A percentile compares a stretch with the other conserved stretches of the same genome.
These are phyloP conservation scores for Drosophila tropicalis DNA, from an alignment of 1,140 invertebrate genomes.

Conservation along the genomic window DNA sequence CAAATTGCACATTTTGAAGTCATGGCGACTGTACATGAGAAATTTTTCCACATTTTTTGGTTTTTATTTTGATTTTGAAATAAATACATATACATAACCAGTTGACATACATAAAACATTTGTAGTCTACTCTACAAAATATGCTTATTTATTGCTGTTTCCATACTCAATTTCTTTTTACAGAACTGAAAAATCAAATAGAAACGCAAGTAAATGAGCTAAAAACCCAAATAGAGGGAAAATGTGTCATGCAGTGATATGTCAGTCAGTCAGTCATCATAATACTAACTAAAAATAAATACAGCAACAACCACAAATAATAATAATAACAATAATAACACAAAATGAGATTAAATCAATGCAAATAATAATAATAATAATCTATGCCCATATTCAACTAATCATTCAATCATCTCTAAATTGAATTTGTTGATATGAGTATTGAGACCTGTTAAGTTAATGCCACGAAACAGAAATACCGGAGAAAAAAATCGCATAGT, in stretches of 20 bases:
- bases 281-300: slow-evolving; percentile 34
- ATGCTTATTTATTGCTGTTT: slow-evolving; percentile 84
- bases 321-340: slow-evolving; percentile 25
- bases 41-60: neutral
- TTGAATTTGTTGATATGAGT: slow-evolving; percentile 68
- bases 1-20: neutral
- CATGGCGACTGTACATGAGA: too few species aligned
- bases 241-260: slow-evolving; percentile 94
- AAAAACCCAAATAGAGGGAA: slow-evolving; percentile 96
- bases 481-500: slow-evolving; percentile 10
- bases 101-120: slow-evolving; percentile 71
- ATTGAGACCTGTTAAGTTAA: slow-evolving; percentile 49
- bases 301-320: slow-evolving; percentile 32
- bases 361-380: slow-evolving; percentile 37
- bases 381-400: slow-evolving; percentile 44
- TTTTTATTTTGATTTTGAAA: neutral
- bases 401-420: slow-evolving; percentile 58
- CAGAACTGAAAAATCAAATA: slow-evolving; percentile 97
- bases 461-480: slow-evolving; percentile 6
- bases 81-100: slow-evolving; percentile 77
- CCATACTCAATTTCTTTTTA: slow-evolving; percentile 84
- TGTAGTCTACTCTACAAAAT: slow-evolving; percentile 83
- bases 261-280: slow-evolving; percentile 83
- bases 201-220: slow-evolving; percentile 97
- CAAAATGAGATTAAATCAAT: slow-evolving; percentile 30